Percentiles rank a stretch among this genome's conserved stretches.
phyloP scores from a whole-genome alignment of 2,888 invertebrate species.

The Steromphala cineraria region DNA sequence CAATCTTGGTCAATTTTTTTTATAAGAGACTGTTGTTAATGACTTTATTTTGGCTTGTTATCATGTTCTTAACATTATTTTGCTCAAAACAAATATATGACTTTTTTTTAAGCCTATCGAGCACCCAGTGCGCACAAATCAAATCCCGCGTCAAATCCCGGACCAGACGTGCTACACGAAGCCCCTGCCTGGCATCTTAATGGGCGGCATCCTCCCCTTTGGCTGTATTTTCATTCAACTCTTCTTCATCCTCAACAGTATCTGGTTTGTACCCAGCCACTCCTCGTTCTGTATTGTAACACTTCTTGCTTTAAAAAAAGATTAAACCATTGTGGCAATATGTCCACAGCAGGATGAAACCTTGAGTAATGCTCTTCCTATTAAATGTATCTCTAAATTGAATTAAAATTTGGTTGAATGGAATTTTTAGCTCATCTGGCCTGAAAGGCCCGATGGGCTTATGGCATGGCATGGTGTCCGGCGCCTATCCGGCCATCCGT shows the following conservation, averaged over 20 bases:
- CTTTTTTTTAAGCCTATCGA: slow-evolving; percentile 85
- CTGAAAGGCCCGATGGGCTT: too few species aligned
- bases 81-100: background rate
- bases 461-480: too few species aligned
- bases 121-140: slow-evolving; percentile 98
- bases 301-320: too few species aligned
- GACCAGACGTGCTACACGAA: slow-evolving; percentile 98
- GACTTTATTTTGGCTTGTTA: background rate
- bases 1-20: background rate
- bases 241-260: slow-evolving; percentile 98
- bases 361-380: too few species aligned
- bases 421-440: too few species aligned
- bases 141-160: slow-evolving; percentile 98
- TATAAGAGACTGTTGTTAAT: background rate
- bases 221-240: slow-evolving; percentile 99
- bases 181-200: slow-evolving; percentile 90
- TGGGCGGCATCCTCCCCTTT: slow-evolving; percentile 99
- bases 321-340: too few species aligned
- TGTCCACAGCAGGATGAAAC: too few species aligned
- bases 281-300: too few species aligned
- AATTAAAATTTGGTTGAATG: too few species aligned
- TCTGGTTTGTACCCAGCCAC: slow-evolving; percentile 84
- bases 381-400: too few species aligned
- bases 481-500: too few species aligned
- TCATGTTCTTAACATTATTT: background rate